These are phyloP conservation scores for Rhodophaea formosa DNA, from an alignment of 2,888 invertebrate species.

Conservation along the genomic window DNA sequence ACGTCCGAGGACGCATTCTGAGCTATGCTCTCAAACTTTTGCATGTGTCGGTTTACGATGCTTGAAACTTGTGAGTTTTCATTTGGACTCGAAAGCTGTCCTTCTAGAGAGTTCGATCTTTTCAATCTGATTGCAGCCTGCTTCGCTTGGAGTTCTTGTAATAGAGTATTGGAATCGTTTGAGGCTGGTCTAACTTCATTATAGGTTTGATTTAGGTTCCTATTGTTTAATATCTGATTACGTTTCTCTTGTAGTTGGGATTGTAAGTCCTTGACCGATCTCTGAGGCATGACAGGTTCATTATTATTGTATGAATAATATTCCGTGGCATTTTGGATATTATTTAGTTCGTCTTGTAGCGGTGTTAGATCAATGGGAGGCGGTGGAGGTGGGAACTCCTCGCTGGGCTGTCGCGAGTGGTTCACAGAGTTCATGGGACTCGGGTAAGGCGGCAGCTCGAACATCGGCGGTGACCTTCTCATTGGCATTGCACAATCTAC, in stretches of 20 bases:
- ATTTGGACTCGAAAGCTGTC: conserved; percentile 55
- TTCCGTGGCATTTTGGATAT: conserved; percentile 58
- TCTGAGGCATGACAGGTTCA: conserved; percentile 58
- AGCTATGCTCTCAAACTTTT: conserved; percentile 81
- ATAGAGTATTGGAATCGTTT: conserved; percentile 83
- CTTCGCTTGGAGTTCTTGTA: conserved; percentile 90
- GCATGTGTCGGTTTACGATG: conserved; percentile 11
- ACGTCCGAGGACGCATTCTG: conserved; percentile 51
- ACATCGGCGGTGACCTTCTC: conserved; percentile 67
- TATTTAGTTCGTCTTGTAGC: conserved; percentile 82
- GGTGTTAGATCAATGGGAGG: conserved; percentile 87
- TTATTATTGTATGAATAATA: conserved; percentile 48
- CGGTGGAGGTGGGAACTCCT: conserved; percentile 95
- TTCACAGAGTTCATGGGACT: conserved; percentile 88
- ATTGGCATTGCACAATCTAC: conserved; percentile 81
- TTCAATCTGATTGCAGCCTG: conserved; percentile 81
- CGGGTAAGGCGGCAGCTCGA: conserved; percentile 90
- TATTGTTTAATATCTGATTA: conserved; percentile 80
- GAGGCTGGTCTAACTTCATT: conserved; percentile 53
- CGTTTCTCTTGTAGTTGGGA: conserved; percentile 84
- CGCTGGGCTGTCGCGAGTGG: conserved; percentile 92
- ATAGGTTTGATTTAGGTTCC: conserved; percentile 39
- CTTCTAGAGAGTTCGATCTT: conserved; percentile 62
- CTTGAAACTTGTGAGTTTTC: conserved; percentile 35
- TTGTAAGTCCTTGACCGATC: conserved; percentile 63